These are phyloP conservation scores for Athene noctua DNA, from an alignment of 2,113 vertebrate species.

Conservation along the genomic window DNA sequence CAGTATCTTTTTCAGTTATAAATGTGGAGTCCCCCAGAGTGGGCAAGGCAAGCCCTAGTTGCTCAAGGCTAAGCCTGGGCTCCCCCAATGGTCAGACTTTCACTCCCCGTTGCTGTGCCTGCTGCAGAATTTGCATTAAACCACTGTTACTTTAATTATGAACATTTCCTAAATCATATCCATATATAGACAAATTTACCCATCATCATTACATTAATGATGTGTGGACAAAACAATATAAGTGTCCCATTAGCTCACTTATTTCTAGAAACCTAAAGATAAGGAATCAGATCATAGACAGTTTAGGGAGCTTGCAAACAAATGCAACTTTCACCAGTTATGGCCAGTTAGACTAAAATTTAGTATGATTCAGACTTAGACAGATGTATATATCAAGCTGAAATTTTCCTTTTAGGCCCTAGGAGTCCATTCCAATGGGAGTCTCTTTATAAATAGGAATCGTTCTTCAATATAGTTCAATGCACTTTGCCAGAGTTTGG, in stretches of 20 bases:
- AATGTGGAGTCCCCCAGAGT: not conserved
- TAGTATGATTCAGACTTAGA: not conserved
- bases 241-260: not conserved
- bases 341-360: not conserved
- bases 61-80: not conserved
- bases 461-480: not conserved
- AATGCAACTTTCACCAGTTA: not conserved
- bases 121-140: not conserved
- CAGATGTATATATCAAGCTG: not conserved
- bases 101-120: not conserved
- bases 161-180: not conserved
- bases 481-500: not conserved
- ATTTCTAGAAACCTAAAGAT: not conserved
- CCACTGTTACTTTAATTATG: rapidly evolving
- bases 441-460: not conserved
- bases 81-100: not conserved
- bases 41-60: not conserved
- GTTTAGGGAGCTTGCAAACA: not conserved
- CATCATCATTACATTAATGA: not conserved
- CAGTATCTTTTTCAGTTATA: not conserved
- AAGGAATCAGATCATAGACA: not conserved
- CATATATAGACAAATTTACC: not conserved
- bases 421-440: not conserved
- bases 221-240: not conserved
- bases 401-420: not conserved